Evolutionary conservation across 2,888 invertebrate species (phyloP).

Genomic region (Erebia aethiops): DNA sequence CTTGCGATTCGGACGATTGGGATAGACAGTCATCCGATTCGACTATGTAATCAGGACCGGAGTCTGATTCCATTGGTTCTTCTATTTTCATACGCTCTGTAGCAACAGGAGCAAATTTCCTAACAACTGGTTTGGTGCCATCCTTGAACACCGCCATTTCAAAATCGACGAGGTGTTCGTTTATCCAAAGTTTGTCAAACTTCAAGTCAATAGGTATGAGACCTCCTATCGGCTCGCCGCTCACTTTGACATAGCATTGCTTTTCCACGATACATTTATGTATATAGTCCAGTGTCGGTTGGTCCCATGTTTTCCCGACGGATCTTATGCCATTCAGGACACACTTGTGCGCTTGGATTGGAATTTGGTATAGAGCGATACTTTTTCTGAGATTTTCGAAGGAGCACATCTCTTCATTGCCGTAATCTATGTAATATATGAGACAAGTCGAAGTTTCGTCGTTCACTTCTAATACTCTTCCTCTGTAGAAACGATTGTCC

Average conservation of each 20-base stretch:
- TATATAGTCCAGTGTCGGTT: constrained; percentile 83
- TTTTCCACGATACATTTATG: constrained; percentile 84
- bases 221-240: constrained; percentile 60
- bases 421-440: constrained; percentile 91
- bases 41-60: constrained; percentile 64
- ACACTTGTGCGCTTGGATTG: constrained; percentile 86
- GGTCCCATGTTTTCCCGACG: constrained; percentile 68
- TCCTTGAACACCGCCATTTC: constrained; percentile 68
- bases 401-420: constrained; percentile 87
- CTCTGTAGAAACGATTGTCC: constrained; percentile 88
- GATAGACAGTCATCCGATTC: constrained; percentile 52
- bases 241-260: constrained; percentile 75
- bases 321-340: constrained; percentile 72
- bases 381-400: constrained; percentile 83
- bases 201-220: constrained; percentile 63
- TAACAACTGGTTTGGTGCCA: constrained; percentile 57
- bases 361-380: constrained; percentile 85
- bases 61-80: constrained; percentile 51
- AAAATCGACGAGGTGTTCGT: constrained; percentile 74
- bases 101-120: constrained; percentile 51
- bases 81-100: constrained; percentile 29
- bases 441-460: constrained; percentile 65
- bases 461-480: constrained; percentile 77
- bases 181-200: constrained; percentile 68
- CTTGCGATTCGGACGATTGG: constrained; percentile 45